Evolutionary conservation across 2,797 vertebrate genomes (phyloP).

Genomic region (Sus cebifrons): DNA sequence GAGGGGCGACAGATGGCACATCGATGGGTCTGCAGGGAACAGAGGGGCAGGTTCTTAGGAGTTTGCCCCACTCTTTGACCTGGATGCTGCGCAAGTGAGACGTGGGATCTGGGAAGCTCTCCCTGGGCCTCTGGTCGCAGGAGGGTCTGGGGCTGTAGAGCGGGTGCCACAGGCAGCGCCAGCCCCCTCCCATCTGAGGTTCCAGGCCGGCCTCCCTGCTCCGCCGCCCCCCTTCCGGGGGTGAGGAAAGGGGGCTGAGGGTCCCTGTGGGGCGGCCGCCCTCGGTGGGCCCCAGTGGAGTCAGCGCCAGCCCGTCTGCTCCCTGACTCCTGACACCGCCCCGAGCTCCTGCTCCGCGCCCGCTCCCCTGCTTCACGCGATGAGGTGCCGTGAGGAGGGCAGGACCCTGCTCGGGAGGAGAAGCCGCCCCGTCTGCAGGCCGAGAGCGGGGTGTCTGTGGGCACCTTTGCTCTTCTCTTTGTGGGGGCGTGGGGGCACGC

Average conservation of each 20-base stretch:
- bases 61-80: slow-evolving; percentile 6
- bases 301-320: background rate
- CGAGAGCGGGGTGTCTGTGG: slow-evolving; percentile 39
- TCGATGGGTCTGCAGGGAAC: background rate
- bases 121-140: slow-evolving; percentile 27
- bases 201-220: background rate
- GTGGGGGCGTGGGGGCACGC: too few relatives aligned
- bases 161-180: background rate
- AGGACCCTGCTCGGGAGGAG: slow-evolving; percentile 46
- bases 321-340: slow-evolving; percentile 37
- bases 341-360: background rate
- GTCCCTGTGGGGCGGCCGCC: background rate
- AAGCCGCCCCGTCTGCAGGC: background rate
- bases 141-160: background rate
- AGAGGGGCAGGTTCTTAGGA: background rate
- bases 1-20: background rate
- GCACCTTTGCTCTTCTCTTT: background rate
- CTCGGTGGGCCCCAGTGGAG: background rate
- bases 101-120: slow-evolving; percentile 21
- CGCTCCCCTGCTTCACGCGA: background rate
- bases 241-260: background rate
- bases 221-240: background rate
- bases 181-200: background rate
- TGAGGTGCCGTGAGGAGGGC: background rate
- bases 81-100: slow-evolving; percentile 11